These are phyloP conservation scores for Vollenhovia emeryi DNA, from an alignment of 1,140 invertebrate species.

Conservation along the genomic window DNA sequence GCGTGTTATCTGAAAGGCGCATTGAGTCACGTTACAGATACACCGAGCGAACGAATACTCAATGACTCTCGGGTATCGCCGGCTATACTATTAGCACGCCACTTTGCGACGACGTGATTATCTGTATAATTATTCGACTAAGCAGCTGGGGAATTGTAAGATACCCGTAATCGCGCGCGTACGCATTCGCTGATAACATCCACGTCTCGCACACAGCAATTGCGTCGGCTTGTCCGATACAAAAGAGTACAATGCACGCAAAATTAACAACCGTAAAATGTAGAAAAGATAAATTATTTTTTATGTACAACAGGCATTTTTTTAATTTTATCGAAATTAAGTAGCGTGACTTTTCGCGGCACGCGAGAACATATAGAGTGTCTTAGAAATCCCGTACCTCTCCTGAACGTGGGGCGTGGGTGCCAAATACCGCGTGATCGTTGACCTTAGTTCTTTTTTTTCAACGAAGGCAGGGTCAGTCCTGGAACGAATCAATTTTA, in stretches of 20 bases:
- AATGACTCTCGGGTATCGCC: slow-evolving; percentile 48
- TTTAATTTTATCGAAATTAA: slow-evolving; percentile 11
- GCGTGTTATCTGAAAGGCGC: slow-evolving; percentile 42
- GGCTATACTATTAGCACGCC: slow-evolving; percentile 31
- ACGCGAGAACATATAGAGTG: slow-evolving; percentile 22
- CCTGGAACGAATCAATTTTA: not conserved
- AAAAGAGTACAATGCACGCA: not conserved
- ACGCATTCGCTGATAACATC: slow-evolving; percentile 11
- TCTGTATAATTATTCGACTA: slow-evolving; percentile 48
- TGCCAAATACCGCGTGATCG: too few species aligned
- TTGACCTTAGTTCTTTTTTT: not conserved
- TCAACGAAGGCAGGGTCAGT: not conserved
- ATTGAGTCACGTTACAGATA: slow-evolving; percentile 56
- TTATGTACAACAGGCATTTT: not conserved
- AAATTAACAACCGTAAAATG: slow-evolving; percentile 22
- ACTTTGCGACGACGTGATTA: slow-evolving; percentile 42
- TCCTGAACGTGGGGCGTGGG: too few species aligned
- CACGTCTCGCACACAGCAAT: not conserved
- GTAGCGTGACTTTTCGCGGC: not conserved
- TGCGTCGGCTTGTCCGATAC: not conserved
- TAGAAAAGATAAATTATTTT: not conserved
- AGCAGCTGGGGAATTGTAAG: slow-evolving; percentile 45
- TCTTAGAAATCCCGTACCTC: not conserved
- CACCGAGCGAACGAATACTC: slow-evolving; percentile 24
- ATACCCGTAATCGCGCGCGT: slow-evolving; percentile 37